Evolutionary conservation across 2,888 invertebrate species (phyloP).

Genomic region (Agriopis leucophaearia): DNA sequence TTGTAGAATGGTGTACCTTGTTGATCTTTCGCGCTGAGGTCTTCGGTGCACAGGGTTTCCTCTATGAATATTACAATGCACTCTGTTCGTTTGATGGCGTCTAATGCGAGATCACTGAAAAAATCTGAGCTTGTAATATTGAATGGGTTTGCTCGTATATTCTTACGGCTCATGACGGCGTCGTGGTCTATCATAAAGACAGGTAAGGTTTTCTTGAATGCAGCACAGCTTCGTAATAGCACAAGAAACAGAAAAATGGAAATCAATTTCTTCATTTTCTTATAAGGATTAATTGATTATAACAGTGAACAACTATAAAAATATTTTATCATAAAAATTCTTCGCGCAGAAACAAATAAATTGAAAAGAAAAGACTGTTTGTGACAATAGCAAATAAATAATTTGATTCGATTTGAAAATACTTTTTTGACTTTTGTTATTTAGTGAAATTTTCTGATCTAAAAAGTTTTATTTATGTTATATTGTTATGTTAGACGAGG

Average conservation of each 20-base stretch:
- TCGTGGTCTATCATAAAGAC: conserved; percentile 66
- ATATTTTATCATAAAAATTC: too few species aligned
- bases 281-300: too few species aligned
- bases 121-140: background rate
- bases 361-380: too few species aligned
- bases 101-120: conserved; percentile 60
- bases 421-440: too few species aligned
- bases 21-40: conserved; percentile 61
- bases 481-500: too few species aligned
- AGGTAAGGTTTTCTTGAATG: conserved; percentile 52
- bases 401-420: too few species aligned
- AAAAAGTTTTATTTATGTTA: too few species aligned
- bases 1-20: conserved; percentile 61
- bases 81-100: conserved; percentile 52
- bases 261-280: too few species aligned
- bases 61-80: conserved; percentile 67
- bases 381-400: too few species aligned
- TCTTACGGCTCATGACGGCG: conserved; percentile 47
- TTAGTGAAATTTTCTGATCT: too few species aligned
- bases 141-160: conserved; percentile 36
- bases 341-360: too few species aligned
- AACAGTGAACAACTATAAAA: too few species aligned
- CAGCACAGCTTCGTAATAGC: conserved; percentile 32
- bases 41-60: conserved; percentile 65
- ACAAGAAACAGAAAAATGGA: conserved; percentile 17